These are phyloP conservation scores for Nanorana parkeri DNA, from an alignment of 2,113 vertebrate genomes.

Conservation along the genomic window DNA sequence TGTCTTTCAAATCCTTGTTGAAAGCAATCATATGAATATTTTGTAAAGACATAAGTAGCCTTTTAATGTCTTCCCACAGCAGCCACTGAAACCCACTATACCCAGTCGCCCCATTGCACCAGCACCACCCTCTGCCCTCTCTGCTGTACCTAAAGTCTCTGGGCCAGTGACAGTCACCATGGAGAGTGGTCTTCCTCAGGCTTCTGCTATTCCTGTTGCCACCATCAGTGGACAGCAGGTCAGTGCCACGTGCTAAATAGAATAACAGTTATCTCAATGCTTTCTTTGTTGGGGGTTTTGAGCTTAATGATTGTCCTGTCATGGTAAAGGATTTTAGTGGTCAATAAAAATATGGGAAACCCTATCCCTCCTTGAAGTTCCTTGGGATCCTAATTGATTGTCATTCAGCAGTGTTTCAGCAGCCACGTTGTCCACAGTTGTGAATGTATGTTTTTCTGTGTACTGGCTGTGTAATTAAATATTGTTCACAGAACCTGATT, in stretches of 20 bases:
- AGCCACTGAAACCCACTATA: slow-evolving; percentile 88
- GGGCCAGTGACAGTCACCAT: slow-evolving; percentile 91
- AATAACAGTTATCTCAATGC: not conserved
- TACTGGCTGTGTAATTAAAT: too few relatives aligned
- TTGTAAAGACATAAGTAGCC: slow-evolving; percentile 12
- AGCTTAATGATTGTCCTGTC: not conserved
- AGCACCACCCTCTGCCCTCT: slow-evolving; percentile 88
- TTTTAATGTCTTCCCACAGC: slow-evolving; percentile 71
- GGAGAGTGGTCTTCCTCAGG: slow-evolving; percentile 89
- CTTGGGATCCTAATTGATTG: too few relatives aligned
- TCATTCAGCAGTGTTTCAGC: too few relatives aligned
- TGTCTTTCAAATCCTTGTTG: slow-evolving; percentile 1
- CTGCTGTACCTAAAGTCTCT: slow-evolving; percentile 87
- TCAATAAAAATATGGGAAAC: too few relatives aligned
- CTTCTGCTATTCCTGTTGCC: slow-evolving; percentile 94
- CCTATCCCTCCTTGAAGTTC: too few relatives aligned
- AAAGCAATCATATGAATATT: slow-evolving; percentile 7
- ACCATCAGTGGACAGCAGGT: slow-evolving; percentile 98
- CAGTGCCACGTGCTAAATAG: slow-evolving; percentile 22
- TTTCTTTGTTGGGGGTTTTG: not conserved
- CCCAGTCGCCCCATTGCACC: slow-evolving; percentile 96
- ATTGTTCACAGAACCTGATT: too few relatives aligned
- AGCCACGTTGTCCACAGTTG: too few relatives aligned
- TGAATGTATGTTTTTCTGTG: too few relatives aligned
- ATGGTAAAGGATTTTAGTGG: too few relatives aligned